Evolutionary conservation across 2,113 vertebrate species (phyloP).

Genomic region (Dasyurus viverrinus): DNA sequence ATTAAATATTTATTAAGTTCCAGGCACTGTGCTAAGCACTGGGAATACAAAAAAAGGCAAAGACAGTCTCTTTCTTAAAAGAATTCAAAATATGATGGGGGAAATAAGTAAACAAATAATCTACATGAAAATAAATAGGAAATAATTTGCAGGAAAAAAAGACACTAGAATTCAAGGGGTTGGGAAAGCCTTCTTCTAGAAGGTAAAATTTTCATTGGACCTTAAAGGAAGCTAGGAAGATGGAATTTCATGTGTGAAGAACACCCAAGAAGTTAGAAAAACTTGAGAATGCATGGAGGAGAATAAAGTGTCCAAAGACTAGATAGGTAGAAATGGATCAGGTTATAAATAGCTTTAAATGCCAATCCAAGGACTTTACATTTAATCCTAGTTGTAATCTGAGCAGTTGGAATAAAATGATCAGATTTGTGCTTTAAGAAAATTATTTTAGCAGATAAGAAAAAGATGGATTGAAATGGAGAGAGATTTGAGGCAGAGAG

Average conservation of each 20-base stretch:
- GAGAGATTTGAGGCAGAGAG: not conserved
- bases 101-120: no score
- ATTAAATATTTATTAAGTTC: no score
- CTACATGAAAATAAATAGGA: no score
- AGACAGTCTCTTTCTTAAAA: no score
- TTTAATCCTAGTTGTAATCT: not conserved
- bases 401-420: not conserved
- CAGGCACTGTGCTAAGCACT: no score
- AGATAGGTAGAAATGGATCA: not conserved
- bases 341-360: not conserved
- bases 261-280: not conserved
- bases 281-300: not conserved
- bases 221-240: not conserved
- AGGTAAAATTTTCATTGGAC: not conserved
- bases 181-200: not conserved
- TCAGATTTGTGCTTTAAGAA: not conserved
- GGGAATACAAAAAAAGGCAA: no score
- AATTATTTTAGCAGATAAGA: not conserved
- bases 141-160: not conserved
- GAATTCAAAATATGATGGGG: no score
- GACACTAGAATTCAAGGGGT: not conserved
- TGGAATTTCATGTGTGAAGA: not conserved
- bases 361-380: not conserved
- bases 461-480: not conserved
- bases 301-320: not conserved